Evolutionary conservation across 30 jellyfish, hydroid and myxozoan genomes (phyloP).

Genomic region (Cassiopea andromeda): DNA sequence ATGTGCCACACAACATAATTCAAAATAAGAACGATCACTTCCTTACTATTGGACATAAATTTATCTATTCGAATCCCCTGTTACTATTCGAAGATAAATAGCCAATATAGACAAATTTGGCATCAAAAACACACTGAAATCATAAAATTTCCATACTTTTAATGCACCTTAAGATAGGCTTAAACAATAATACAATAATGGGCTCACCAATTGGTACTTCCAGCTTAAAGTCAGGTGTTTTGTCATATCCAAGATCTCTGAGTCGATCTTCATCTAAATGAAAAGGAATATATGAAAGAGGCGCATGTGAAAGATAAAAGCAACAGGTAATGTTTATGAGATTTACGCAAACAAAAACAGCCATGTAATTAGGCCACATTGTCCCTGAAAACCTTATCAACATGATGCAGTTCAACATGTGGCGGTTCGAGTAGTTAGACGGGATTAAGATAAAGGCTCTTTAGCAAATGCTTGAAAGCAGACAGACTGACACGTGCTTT

Average conservation of each 20-base stretch:
- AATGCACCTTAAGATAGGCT: background rate
- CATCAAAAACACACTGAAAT: background rate
- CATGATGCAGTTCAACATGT: background rate
- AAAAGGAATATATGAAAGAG: background rate
- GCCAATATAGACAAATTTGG: background rate
- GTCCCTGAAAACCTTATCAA: background rate
- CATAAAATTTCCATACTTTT: too few species aligned
- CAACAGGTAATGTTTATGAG: background rate
- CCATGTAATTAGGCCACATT: background rate
- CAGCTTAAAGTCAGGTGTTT: constrained; percentile 88
- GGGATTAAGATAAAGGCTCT: background rate
- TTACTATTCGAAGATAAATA: background rate
- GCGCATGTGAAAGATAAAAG: background rate
- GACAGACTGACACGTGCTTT: background rate
- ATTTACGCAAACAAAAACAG: background rate
- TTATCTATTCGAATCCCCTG: too few species aligned
- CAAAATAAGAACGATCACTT: too few species aligned
- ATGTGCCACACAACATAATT: too few species aligned
- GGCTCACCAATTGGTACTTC: constrained; percentile 84
- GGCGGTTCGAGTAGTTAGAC: background rate
- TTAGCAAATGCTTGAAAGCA: background rate
- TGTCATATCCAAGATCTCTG: constrained; percentile 84
- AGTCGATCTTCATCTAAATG: constrained; percentile 76
- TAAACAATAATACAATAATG: background rate
- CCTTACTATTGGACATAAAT: too few species aligned